A percentile compares a stretch with the other conserved stretches of the same genome.
Evolutionary conservation across 2,888 invertebrate species (phyloP).

Genomic region (Eilema griseolum): DNA sequence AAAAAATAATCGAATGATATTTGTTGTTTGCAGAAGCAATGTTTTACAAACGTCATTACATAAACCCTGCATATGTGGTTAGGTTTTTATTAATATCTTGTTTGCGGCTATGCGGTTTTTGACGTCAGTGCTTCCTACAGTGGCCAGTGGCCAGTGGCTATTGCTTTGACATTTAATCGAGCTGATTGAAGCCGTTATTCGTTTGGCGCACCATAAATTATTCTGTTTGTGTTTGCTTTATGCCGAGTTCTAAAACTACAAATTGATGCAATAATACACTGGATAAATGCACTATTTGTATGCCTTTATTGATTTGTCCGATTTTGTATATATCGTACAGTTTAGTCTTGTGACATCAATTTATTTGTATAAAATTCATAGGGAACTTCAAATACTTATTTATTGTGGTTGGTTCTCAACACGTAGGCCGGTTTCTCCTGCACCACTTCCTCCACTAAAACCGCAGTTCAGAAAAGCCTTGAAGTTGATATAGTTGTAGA

Average conservation of each 20-base stretch:
- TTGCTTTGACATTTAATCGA: neutral
- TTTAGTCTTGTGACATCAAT: neutral
- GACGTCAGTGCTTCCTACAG: conserved; percentile 5
- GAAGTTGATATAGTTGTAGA: no score
- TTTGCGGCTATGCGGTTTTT: neutral
- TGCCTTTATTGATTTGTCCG: neutral
- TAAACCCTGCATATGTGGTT: neutral
- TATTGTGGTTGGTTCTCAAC: no score
- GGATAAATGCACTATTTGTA: neutral
- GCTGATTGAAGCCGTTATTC: neutral
- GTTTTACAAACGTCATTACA: neutral
- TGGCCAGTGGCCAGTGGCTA: no score
- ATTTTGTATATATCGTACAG: neutral
- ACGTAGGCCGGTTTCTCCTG: no score
- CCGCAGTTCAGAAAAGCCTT: no score
- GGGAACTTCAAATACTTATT: no score
- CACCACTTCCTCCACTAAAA: no score
- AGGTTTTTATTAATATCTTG: neutral
- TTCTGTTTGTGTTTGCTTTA: neutral
- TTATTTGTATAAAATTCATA: no score
- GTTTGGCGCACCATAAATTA: neutral
- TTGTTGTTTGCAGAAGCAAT: neutral
- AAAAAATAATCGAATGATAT: no score
- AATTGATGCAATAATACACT: neutral
- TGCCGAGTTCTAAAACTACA: neutral